These are phyloP conservation scores for Sorex fumeus DNA, from an alignment of 2,113 vertebrate species.

Conservation along the genomic window DNA sequence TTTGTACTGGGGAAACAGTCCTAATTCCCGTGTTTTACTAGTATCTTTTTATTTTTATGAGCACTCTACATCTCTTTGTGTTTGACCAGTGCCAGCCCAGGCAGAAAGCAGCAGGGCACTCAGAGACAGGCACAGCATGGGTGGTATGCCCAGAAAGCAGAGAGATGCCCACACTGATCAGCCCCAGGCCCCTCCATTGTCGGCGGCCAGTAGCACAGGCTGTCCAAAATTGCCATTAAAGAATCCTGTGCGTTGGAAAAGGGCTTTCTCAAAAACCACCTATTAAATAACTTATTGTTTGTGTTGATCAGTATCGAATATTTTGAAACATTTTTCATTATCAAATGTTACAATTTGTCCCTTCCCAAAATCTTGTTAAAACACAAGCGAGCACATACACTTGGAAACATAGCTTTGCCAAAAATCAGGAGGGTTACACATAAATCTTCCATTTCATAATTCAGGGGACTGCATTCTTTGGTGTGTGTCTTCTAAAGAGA, in stretches of 20 bases:
- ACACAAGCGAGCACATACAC: background rate
- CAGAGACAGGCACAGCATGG: background rate
- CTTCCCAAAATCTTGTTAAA: background rate
- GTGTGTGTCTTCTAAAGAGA: slow-evolving; percentile 16
- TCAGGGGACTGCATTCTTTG: background rate
- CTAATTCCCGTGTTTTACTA: background rate
- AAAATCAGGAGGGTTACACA: background rate
- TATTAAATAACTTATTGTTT: slow-evolving; percentile 33
- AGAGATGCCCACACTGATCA: background rate
- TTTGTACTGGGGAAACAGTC: background rate
- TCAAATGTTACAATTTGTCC: slow-evolving; percentile 23
- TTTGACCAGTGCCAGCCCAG: background rate
- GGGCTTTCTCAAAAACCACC: background rate
- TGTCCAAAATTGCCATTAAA: background rate
- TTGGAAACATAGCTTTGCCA: background rate
- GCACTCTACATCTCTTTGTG: background rate
- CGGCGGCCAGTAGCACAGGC: background rate
- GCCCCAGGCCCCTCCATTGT: background rate
- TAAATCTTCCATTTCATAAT: background rate
- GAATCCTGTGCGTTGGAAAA: background rate
- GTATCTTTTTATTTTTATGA: slow-evolving; percentile 25
- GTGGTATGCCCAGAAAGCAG: background rate
- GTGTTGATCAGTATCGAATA: slow-evolving; percentile 53
- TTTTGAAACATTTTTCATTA: slow-evolving; percentile 52
- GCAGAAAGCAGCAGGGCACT: slow-evolving; percentile 18